phyloP scores from a whole-genome alignment of 30 jellyfish, hydroid and myxozoan species.

The Morbakka virulenta region DNA sequence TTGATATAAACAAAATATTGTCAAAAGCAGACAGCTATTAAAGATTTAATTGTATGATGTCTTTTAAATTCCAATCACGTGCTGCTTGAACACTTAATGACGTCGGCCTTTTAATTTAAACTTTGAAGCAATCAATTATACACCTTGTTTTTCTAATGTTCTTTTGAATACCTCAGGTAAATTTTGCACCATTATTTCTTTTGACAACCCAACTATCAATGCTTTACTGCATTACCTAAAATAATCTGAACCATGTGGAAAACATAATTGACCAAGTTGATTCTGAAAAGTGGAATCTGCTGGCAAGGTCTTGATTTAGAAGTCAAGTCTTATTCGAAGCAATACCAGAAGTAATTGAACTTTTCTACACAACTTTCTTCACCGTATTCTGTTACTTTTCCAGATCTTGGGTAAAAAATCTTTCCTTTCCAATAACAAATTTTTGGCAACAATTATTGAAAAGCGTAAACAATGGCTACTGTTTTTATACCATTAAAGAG shows the following conservation, averaged over 20 bases:
- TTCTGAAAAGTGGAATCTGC: slow-evolving; percentile 14
- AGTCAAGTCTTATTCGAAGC: slow-evolving; percentile 11
- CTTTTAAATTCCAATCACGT: slow-evolving; percentile 57
- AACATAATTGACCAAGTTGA: slow-evolving; percentile 17
- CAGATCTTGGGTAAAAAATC: too few relatives aligned
- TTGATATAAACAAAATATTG: slow-evolving; percentile 27
- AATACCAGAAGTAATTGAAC: slow-evolving; percentile 4
- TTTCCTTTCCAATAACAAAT: too few relatives aligned
- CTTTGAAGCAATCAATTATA: slow-evolving; percentile 36
- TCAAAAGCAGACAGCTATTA: slow-evolving; percentile 48
- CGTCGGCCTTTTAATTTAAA: slow-evolving; percentile 42
- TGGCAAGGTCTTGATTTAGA: slow-evolving; percentile 19
- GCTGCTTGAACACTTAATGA: slow-evolving; percentile 37
- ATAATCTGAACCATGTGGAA: slow-evolving; percentile 18
- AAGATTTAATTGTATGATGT: slow-evolving; percentile 45
- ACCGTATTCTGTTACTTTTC: too few relatives aligned
- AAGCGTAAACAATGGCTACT: too few relatives aligned
- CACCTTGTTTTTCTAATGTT: background rate
- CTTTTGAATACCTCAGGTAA: slow-evolving; percentile 3
- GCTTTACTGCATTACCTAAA: too few relatives aligned
- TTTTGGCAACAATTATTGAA: too few relatives aligned
- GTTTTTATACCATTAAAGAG: too few relatives aligned
- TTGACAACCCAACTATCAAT: slow-evolving; percentile 19
- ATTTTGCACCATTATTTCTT: background rate
- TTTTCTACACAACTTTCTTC: too few relatives aligned